Percentiles rank a stretch among this genome's conserved stretches.
Evolutionary conservation across 2,113 vertebrate genomes (phyloP).

Genomic region (Tetraodon nigroviridis): DNA sequence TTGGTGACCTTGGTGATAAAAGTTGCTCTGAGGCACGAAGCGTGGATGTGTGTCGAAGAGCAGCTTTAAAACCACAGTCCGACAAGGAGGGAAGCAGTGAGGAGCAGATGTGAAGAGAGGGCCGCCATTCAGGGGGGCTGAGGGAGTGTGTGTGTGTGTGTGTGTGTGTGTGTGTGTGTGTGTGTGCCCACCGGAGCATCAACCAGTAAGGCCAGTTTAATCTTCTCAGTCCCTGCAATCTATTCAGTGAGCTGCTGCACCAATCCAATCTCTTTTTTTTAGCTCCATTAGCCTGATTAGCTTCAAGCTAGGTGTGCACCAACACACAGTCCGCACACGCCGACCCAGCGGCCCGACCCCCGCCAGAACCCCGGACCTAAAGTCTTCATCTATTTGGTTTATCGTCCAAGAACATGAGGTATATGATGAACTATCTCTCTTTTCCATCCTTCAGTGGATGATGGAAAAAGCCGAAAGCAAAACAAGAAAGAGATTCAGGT

Average conservation of each 20-base stretch:
- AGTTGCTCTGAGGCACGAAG: slow-evolving; percentile 34
- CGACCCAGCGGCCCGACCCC: slow-evolving; percentile 17
- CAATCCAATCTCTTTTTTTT: slow-evolving; percentile 19
- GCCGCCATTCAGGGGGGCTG: slow-evolving; percentile 53
- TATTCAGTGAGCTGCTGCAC: slow-evolving; percentile 22
- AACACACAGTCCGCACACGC: slow-evolving; percentile 24
- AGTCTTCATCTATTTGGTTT: slow-evolving; percentile 86
- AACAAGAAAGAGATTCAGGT: slow-evolving; percentile 22
- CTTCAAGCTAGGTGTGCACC: slow-evolving; percentile 6
- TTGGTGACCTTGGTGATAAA: slow-evolving; percentile 29
- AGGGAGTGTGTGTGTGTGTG: slow-evolving; percentile 15
- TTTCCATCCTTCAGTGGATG: slow-evolving; percentile 69
- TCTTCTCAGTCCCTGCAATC: slow-evolving; percentile 18
- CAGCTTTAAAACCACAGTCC: slow-evolving; percentile 39
- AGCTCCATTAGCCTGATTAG: slow-evolving; percentile 16
- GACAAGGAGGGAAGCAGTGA: slow-evolving; percentile 40
- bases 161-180: slow-evolving; percentile 12
- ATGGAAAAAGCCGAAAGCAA: slow-evolving; percentile 41
- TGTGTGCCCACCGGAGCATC: slow-evolving; percentile 24
- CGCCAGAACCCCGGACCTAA: slow-evolving; percentile 62
- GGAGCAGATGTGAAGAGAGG: slow-evolving; percentile 51
- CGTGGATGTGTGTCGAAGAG: slow-evolving; percentile 42
- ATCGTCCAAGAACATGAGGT: slow-evolving; percentile 91
- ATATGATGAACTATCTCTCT: slow-evolving; percentile 91
- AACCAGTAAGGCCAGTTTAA: slow-evolving; percentile 24